A percentile compares a stretch with the other conserved stretches of the same genome.
These are phyloP conservation scores for Pseudomugil gertrudae DNA, from an alignment of 2,797 vertebrate genomes.

Conservation along the genomic window DNA sequence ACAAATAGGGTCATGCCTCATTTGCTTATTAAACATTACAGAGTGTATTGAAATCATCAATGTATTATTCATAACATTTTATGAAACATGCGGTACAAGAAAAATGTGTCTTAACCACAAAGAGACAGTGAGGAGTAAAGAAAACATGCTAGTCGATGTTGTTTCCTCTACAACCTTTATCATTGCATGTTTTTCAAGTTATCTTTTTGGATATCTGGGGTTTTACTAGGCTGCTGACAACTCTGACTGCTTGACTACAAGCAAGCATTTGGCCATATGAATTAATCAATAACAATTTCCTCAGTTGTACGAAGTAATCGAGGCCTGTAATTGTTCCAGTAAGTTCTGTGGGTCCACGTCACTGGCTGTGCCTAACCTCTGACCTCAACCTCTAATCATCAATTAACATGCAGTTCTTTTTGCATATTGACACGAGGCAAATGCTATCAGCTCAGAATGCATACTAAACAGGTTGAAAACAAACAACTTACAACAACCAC, in stretches of 20 bases:
- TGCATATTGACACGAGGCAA: slow-evolving; percentile 52
- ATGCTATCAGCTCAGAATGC: slow-evolving; percentile 29
- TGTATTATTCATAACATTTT: neutral
- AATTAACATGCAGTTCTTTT: slow-evolving; percentile 70
- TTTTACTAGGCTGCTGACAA: slow-evolving; percentile 13
- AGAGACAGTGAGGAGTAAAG: neutral
- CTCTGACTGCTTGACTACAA: neutral
- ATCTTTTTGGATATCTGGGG: slow-evolving; percentile 6
- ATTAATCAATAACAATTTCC: slow-evolving; percentile 59
- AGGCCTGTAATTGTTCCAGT: slow-evolving; percentile 56
- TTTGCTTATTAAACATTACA: neutral
- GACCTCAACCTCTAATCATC: slow-evolving; percentile 69
- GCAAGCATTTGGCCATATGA: slow-evolving; percentile 28
- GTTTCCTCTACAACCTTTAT: neutral
- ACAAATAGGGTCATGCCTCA: neutral
- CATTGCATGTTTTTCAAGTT: neutral
- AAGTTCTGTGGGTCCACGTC: slow-evolving; percentile 33
- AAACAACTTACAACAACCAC: slow-evolving; percentile 41
- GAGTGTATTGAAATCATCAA: neutral
- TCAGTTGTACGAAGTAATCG: slow-evolving; percentile 52
- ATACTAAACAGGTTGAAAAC: slow-evolving; percentile 41
- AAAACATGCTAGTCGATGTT: neutral
- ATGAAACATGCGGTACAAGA: neutral
- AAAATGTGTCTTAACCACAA: neutral
- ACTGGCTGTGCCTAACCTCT: slow-evolving; percentile 50